A percentile compares a stretch with the other conserved stretches of the same genome.
phyloP scores from a whole-genome alignment of 1,140 invertebrate genomes.

The Steinernema feltiae region DNA sequence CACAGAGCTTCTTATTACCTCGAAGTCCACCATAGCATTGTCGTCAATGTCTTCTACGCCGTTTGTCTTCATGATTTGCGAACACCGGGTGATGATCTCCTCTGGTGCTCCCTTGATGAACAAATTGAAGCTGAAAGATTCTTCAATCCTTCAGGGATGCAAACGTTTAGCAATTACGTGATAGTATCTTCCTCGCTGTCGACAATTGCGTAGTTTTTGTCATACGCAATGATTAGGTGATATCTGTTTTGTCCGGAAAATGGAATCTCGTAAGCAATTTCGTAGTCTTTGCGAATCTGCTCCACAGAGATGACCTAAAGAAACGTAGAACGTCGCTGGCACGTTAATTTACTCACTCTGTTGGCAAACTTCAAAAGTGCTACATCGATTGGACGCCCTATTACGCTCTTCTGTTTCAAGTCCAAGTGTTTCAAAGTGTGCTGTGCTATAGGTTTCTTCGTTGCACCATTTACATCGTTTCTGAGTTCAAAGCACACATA shows the following conservation, averaged over 20 bases:
- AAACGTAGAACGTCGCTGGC: not conserved
- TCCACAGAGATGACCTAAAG: constrained; percentile 27
- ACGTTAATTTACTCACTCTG: too few relatives aligned
- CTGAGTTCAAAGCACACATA: too few relatives aligned
- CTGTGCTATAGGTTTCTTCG: not conserved
- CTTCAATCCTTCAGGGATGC: too few relatives aligned
- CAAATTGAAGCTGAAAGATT: constrained; percentile 31
- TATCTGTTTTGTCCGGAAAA: constrained; percentile 31
- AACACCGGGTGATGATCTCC: constrained; percentile 33
- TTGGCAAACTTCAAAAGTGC: constrained; percentile 39
- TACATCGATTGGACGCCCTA: constrained; percentile 33
- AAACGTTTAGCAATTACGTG: too few relatives aligned
- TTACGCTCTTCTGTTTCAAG: constrained; percentile 21
- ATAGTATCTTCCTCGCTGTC: constrained; percentile 12
- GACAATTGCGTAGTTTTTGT: constrained; percentile 12
- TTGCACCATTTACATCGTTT: too few relatives aligned
- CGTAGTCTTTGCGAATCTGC: constrained; percentile 25
- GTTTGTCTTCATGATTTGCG: constrained; percentile 17
- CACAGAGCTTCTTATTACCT: constrained; percentile 27
- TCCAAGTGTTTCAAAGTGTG: constrained; percentile 17
- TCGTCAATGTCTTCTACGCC: constrained; percentile 27
- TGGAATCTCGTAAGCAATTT: constrained; percentile 41
- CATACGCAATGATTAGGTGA: constrained; percentile 33
- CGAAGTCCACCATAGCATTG: constrained; percentile 32
- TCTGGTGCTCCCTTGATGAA: constrained; percentile 43